Evolutionary conservation across 2,797 vertebrate species (phyloP).

Genomic region (Eleutherodactylus coqui): DNA sequence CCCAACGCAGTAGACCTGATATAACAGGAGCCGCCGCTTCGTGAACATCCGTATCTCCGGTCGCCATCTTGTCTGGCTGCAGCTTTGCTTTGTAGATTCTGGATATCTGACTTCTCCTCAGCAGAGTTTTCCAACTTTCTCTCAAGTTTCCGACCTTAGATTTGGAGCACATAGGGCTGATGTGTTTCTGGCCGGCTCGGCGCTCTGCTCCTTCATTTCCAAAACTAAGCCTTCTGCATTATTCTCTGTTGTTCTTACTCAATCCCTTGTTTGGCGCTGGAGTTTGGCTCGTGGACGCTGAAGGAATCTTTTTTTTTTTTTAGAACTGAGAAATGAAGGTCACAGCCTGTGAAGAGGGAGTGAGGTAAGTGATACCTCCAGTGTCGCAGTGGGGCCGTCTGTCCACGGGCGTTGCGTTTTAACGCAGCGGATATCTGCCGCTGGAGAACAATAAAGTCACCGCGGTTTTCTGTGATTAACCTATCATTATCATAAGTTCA

Average conservation of each 20-base stretch:
- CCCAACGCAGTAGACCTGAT: not conserved
- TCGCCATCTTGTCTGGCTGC: conserved; percentile 7
- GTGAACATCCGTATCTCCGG: not conserved
- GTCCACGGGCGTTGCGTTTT: no score
- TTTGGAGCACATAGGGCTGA: conserved; percentile 35
- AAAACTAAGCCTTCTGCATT: conserved; percentile 38
- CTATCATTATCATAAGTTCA: no score
- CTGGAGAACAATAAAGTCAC: no score
- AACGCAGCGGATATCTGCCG: no score
- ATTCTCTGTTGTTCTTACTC: conserved; percentile 47
- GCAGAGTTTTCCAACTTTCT: not conserved
- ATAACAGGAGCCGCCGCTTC: not conserved
- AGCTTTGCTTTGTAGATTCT: not conserved
- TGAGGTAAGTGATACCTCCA: not conserved
- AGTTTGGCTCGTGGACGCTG: not conserved
- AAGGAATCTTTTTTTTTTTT: conserved; percentile 16
- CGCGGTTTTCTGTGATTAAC: no score
- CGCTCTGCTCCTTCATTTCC: conserved; percentile 32
- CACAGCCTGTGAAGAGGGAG: not conserved
- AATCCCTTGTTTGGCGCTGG: conserved; percentile 48
- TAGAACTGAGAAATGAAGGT: conserved; percentile 21
- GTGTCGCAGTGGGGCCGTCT: not conserved
- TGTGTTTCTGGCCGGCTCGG: conserved; percentile 22
- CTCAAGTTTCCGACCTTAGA: conserved; percentile 38
- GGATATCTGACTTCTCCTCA: conserved; percentile 19